Base-by-base conservation (phyloP, 2,113 vertebrate species). In the Xenopus laevis region DNA sequence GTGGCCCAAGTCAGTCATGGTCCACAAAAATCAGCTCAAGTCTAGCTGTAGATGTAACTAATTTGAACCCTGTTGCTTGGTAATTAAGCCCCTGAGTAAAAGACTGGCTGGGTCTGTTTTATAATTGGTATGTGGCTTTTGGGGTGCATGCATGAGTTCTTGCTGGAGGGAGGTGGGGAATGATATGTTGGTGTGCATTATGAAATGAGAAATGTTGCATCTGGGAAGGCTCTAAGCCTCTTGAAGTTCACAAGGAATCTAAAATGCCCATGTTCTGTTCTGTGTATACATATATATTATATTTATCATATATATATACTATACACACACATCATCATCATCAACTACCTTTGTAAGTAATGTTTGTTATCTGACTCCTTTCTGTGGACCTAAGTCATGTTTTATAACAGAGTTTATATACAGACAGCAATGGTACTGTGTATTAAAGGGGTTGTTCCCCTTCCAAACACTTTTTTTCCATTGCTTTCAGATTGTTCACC, bases 131-230 rank as follows among this genome's bases (percentile, higher is more conserved):
- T 21, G 53, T 55, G 50, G 55, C 40, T 18, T 75, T 62, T 20
- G 52, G 65, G 65, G 65, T 68, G 72, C 72, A 75, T 75, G 72
- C 72, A 13, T 74, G 27, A 57, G 59, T 47, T n/a, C 53, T 50
- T 13, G 62, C 40, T 27, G 52, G 63, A 66, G 71, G 71, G 62
- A 74, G 63, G 71, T 23, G 71, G 71, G 33, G 10, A 27, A 60
- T 74, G 40, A 40, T 27, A 67, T 47, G 53, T 15, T 44, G 21
- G 12, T 27, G 40, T 59, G 33, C 33, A 18, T 40, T 40, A 40
- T 40, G 33, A 40, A 18, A 65, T 15, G 17, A 10, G 8, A 65
- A 46, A 17, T 9, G 10, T 44, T 18, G 21, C 52, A 44, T 68
- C 23, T 61, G 64, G 44, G 23, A 62, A 65, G 13, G 5, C 17